Evolutionary conservation across 2,113 vertebrate genomes (phyloP).

Genomic region (Labeo catla): DNA sequence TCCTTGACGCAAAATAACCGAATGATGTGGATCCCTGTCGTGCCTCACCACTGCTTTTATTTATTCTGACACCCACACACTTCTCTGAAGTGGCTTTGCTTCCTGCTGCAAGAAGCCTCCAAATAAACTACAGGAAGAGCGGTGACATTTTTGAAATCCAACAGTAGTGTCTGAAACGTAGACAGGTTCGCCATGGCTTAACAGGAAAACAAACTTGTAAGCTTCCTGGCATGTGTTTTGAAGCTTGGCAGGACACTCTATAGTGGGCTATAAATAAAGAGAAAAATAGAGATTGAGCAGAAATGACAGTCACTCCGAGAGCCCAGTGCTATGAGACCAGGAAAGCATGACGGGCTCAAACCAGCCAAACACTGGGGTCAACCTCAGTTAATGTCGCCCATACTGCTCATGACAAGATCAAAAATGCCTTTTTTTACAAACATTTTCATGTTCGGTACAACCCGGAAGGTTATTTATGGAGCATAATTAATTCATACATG

Average conservation of each 20-base stretch:
- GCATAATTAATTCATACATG: slow-evolving; percentile 14
- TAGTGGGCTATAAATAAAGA: slow-evolving; percentile 22
- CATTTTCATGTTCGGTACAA: not conserved
- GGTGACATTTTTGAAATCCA: slow-evolving; percentile 15
- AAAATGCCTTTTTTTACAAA: not conserved
- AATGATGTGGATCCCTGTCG: slow-evolving; percentile 33
- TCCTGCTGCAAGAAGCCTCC: not conserved
- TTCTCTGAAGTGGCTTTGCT: slow-evolving; percentile 39
- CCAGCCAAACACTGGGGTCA: not conserved
- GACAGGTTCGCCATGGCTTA: slow-evolving; percentile 12
- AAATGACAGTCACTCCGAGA: slow-evolving; percentile 78
- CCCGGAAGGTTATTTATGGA: not conserved
- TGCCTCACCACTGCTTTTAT: slow-evolving; percentile 18
- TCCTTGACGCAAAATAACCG: slow-evolving; percentile 31
- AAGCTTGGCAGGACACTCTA: not conserved
- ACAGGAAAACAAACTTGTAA: slow-evolving; percentile 17
- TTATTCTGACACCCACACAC: slow-evolving; percentile 30
- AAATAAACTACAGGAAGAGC: slow-evolving; percentile 29
- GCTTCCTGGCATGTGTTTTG: slow-evolving; percentile 26
- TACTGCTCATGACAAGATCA: not conserved
- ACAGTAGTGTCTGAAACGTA: slow-evolving; percentile 3
- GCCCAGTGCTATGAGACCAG: slow-evolving; percentile 20
- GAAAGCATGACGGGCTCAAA: slow-evolving; percentile 4
- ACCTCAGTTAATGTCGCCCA: not conserved
- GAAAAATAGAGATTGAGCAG: slow-evolving; percentile 56